Percentiles rank a stretch among this genome's conserved stretches.
These are phyloP conservation scores for Dynastes maya DNA, from an alignment of 2,888 invertebrate species.

Conservation along the genomic window DNA sequence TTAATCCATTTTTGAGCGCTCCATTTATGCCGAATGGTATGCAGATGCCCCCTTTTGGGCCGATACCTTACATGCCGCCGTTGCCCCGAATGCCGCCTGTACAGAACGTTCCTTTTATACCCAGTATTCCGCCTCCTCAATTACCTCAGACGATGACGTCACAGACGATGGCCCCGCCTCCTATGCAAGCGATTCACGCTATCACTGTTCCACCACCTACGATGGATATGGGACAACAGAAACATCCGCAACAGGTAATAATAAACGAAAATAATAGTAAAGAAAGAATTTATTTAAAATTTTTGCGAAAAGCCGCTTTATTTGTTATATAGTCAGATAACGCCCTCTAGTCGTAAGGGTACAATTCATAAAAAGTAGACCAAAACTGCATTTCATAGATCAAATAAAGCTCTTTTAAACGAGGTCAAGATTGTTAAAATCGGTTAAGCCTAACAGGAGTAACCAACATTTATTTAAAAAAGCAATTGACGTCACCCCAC, in stretches of 20 bases:
- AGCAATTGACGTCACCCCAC: too few relatives aligned
- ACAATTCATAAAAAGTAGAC: too few relatives aligned
- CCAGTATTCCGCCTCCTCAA: slow-evolving; percentile 51
- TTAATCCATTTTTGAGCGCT: slow-evolving; percentile 44
- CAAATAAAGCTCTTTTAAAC: too few relatives aligned
- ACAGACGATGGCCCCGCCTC: slow-evolving; percentile 51
- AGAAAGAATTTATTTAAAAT: too few relatives aligned
- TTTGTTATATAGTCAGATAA: too few relatives aligned
- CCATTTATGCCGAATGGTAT: slow-evolving; percentile 46
- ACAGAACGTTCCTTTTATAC: slow-evolving; percentile 48
- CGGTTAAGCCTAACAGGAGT: too few relatives aligned
- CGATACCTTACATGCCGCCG: slow-evolving; percentile 52
- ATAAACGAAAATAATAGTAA: too few relatives aligned
- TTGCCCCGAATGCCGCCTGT: slow-evolving; percentile 54
- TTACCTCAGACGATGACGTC: slow-evolving; percentile 50
- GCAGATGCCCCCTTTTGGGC: slow-evolving; percentile 46
- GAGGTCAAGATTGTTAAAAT: too few relatives aligned
- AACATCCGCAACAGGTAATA: slow-evolving; percentile 27
- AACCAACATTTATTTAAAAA: too few relatives aligned
- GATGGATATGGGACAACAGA: slow-evolving; percentile 38
- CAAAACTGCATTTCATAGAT: too few relatives aligned
- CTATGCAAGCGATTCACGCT: slow-evolving; percentile 29
- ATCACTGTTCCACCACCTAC: slow-evolving; percentile 45
- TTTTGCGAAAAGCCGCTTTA: too few relatives aligned
- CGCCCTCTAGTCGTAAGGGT: too few relatives aligned